Percentiles rank a stretch among this genome's conserved stretches.
These are phyloP conservation scores for Charina bottae DNA, from an alignment of 2,113 vertebrate genomes.

Conservation along the genomic window DNA sequence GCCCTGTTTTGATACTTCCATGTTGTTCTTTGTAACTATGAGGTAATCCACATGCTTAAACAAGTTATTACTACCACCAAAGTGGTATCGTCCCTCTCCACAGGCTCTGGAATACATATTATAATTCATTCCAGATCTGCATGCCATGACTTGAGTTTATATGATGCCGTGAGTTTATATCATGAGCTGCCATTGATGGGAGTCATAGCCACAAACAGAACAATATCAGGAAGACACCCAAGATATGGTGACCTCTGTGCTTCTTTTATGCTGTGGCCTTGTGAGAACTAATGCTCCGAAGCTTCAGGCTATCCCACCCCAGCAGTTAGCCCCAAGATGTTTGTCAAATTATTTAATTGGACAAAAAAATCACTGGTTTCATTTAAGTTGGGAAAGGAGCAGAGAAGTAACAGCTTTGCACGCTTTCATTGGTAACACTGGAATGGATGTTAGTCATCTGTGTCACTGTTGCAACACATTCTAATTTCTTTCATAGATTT, in stretches of 20 bases:
- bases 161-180: not conserved
- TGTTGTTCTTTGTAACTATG: not conserved
- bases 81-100: not conserved
- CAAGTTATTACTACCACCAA: not conserved
- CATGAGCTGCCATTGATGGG: not conserved
- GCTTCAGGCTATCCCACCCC: not conserved
- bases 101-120: not conserved
- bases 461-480: no score
- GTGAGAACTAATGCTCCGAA: not conserved
- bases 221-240: not conserved
- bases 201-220: not conserved
- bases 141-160: not conserved
- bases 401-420: no score
- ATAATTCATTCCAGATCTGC: not conserved
- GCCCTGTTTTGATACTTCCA: not conserved
- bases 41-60: not conserved
- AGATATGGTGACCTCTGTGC: not conserved
- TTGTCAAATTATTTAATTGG: no score
- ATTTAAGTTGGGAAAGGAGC: no score
- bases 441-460: no score
- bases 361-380: no score
- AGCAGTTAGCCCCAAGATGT: not conserved
- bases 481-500: no score
- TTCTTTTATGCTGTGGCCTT: not conserved
- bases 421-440: no score